Conservation (phyloP, 2,888 invertebrate genomes). For the Leucozona laternaria region DNA sequence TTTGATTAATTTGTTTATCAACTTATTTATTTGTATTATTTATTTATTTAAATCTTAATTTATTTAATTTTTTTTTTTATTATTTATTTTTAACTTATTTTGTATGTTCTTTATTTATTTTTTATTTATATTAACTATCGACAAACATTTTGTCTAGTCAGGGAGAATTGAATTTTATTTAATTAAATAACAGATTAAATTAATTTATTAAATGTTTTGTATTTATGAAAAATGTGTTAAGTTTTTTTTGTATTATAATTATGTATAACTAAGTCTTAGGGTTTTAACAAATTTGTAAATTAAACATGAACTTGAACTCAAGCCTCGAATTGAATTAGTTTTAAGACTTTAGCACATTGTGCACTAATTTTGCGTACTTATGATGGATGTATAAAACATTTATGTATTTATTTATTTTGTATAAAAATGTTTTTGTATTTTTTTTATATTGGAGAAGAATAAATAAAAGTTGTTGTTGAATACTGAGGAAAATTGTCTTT, state of each 20-base stretch:
- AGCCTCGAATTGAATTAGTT: conserved; percentile 62
- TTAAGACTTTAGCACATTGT: conserved; percentile 9
- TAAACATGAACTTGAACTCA: conserved; percentile 60
- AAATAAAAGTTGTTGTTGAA: conserved; percentile 24
- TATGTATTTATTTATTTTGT: conserved; percentile 19
- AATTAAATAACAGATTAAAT: conserved; percentile 3
- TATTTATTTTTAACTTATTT: not conserved
- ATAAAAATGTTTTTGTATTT: conserved; percentile 18
- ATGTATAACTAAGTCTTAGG: not conserved
- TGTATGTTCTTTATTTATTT: not conserved
- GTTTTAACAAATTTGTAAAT: conserved; percentile 39
- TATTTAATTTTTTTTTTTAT: conserved; percentile 35
- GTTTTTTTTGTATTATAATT: conserved; percentile 44
- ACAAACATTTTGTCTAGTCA: conserved; percentile 73
- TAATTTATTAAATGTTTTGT: conserved; percentile 48
- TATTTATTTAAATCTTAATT: conserved; percentile 52
- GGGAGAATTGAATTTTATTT: conserved; percentile 22
- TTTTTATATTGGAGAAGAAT: not conserved
- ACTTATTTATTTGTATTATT: conserved; percentile 49
- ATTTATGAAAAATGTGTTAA: conserved; percentile 52
- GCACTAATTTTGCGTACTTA: not conserved
- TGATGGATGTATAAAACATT: not conserved
- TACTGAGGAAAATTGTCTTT: not conserved
- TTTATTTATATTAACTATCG: conserved; percentile 33
- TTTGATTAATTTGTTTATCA: not conserved